phyloP scores from a whole-genome alignment of 2,888 invertebrate species.

The Bursaphelenchus okinawaensis region DNA sequence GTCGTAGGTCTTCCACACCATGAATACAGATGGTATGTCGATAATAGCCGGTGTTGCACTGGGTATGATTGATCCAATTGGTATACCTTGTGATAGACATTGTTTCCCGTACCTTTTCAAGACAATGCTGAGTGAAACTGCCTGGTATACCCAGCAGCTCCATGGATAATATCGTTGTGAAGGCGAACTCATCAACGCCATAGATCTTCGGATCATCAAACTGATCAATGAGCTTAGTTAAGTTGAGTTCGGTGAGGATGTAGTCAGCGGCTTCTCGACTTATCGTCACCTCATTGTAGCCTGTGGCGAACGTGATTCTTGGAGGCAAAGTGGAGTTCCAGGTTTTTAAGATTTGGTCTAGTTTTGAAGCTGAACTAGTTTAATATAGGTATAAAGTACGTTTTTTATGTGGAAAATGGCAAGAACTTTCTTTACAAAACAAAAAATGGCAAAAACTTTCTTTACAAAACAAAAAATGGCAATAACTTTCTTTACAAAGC shows the following conservation, averaged over 20 bases:
- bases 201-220: slow-evolving; percentile 7
- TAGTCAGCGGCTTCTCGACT: slow-evolving; percentile 20
- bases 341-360: neutral
- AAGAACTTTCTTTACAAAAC: no score
- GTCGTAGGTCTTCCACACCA: slow-evolving; percentile 2
- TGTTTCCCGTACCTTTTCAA: neutral
- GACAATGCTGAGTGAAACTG: slow-evolving; percentile 18
- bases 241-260: slow-evolving; percentile 16
- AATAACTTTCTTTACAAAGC: no score
- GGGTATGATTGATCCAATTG: neutral
- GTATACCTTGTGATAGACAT: neutral
- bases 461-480: no score
- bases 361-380: neutral
- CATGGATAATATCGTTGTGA: slow-evolving; percentile 14
- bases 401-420: no score
- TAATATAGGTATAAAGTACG: no score
- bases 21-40: slow-evolving; percentile 7
- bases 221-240: slow-evolving; percentile 14
- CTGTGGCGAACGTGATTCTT: slow-evolving; percentile 17
- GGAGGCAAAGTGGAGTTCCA: neutral
- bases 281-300: slow-evolving; percentile 17
- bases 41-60: neutral
- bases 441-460: no score
- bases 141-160: slow-evolving; percentile 19
- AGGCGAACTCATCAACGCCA: slow-evolving; percentile 21